Conservation (phyloP, 2,888 invertebrate species). For the Germaria angustata region DNA sequence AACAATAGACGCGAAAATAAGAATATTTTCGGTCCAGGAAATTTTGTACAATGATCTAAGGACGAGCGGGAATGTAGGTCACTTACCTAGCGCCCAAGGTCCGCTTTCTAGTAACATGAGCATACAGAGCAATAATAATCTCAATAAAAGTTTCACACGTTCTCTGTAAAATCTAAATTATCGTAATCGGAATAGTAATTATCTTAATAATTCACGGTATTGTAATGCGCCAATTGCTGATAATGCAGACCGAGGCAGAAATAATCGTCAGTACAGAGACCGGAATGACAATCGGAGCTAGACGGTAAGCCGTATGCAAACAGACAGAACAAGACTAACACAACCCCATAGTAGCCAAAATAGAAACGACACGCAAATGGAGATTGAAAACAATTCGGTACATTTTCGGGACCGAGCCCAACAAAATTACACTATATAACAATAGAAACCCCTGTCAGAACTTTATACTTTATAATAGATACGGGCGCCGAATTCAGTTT, state of each 20-base stretch:
- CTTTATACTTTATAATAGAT: not conserved
- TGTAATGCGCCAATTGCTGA: not conserved
- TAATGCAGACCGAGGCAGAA: not conserved
- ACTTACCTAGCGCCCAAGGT: not conserved
- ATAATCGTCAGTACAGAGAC: not conserved
- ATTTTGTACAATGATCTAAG: not conserved
- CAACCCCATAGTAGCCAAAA: not conserved
- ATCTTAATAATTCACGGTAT: not conserved
- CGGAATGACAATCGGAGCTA: not conserved
- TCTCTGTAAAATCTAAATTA: not conserved
- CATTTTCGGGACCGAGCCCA: not conserved
- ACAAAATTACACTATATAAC: not conserved
- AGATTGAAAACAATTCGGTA: not conserved
- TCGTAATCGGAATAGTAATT: not conserved
- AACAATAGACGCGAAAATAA: conserved; percentile 2
- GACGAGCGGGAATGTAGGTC: too few relatives aligned
- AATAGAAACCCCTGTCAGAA: not conserved
- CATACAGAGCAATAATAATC: not conserved
- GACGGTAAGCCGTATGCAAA: not conserved
- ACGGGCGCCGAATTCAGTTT: conserved; percentile 1
- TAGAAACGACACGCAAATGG: not conserved
- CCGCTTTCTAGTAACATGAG: not conserved
- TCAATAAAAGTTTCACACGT: not conserved
- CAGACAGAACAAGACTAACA: not conserved
- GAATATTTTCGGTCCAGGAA: not conserved